These are phyloP conservation scores for Azemiops feae DNA, from an alignment of 2,113 vertebrate species.

Conservation along the genomic window DNA sequence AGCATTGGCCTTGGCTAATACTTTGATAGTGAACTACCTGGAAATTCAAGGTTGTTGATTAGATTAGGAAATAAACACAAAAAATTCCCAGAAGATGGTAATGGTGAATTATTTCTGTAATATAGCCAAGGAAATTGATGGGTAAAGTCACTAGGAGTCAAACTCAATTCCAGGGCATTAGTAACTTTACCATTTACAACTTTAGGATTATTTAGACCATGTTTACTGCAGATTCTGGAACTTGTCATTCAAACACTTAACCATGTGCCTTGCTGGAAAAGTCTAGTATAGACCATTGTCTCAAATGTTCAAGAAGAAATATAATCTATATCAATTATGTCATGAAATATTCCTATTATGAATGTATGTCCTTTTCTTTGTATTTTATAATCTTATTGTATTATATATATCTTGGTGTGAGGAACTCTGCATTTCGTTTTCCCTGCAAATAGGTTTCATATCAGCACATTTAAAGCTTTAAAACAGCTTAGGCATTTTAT, in stretches of 20 bases:
- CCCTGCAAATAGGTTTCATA: not conserved
- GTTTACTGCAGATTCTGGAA: not conserved
- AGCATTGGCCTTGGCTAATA: not conserved
- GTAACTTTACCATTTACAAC: not conserved
- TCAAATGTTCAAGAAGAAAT: not conserved
- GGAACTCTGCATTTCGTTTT: not conserved
- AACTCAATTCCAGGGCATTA: not conserved
- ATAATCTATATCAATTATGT: not conserved
- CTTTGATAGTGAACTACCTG: not conserved
- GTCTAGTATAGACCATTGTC: not conserved
- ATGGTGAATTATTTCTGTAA: not conserved
- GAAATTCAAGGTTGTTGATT: not conserved
- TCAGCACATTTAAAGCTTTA: not conserved
- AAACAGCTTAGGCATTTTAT: not conserved
- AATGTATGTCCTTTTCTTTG: not conserved
- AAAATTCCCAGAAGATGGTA: not conserved
- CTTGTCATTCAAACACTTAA: not conserved
- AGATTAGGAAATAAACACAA: not conserved
- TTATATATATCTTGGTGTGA: not conserved
- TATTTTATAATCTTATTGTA: not conserved
- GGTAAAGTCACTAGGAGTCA: not conserved
- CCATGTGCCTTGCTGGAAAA: not conserved
- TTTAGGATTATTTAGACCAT: not conserved
- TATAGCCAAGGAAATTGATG: not conserved
- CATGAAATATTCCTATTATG: not conserved